A percentile compares a stretch with the other conserved stretches of the same genome.
These are phyloP conservation scores for Oligia fasciuncula DNA, from an alignment of 2,888 invertebrate species.

Conservation along the genomic window DNA sequence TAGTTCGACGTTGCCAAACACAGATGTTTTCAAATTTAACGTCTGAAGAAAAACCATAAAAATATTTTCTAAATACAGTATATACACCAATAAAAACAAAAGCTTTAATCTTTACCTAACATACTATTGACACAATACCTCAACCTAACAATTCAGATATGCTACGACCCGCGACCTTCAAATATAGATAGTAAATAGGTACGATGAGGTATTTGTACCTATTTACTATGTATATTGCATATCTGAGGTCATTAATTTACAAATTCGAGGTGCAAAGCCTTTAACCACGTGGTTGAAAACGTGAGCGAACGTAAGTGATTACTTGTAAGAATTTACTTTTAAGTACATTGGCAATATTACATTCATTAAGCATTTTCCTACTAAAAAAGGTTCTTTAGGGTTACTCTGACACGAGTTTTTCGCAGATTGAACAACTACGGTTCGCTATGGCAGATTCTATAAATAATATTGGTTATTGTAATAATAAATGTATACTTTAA, in stretches of 20 bases:
- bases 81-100: neutral
- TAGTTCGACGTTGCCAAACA: neutral
- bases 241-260: constrained; percentile 2
- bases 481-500: constrained; percentile 7
- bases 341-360: constrained; percentile 6
- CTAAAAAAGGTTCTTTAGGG: neutral
- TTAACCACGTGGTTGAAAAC: constrained; percentile 26
- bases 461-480: constrained; percentile 9
- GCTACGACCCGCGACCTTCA: constrained; percentile 9
- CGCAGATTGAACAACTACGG: neutral
- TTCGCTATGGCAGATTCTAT: constrained; percentile 2
- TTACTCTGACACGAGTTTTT: neutral
- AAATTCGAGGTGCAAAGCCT: constrained; percentile 26
- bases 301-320: constrained; percentile 25
- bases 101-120: neutral
- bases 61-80: neutral
- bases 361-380: constrained; percentile 7
- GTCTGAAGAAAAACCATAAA: neutral
- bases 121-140: constrained; percentile 25
- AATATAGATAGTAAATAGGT: constrained; percentile 1
- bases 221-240: too few species aligned
- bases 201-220: neutral
- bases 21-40: neutral
- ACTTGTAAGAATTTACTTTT: constrained; percentile 6
- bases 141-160: constrained; percentile 1